These are phyloP conservation scores for Microcebus ravelobensis DNA, from an alignment of 2,113 vertebrate species.

Conservation along the genomic window DNA sequence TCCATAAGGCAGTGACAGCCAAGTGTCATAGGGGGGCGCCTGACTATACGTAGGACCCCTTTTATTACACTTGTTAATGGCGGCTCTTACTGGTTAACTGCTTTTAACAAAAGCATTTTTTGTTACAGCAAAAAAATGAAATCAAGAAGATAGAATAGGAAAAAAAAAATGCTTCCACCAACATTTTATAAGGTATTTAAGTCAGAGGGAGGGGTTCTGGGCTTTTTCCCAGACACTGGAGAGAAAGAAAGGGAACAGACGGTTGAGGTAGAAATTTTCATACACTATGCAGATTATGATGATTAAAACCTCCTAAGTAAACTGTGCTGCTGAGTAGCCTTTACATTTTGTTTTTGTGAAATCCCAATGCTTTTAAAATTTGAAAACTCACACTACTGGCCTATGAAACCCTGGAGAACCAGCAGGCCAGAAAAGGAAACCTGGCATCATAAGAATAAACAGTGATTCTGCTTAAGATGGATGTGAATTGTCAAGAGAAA, in stretches of 20 bases:
- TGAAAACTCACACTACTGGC: conserved; percentile 59
- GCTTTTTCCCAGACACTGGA: neutral
- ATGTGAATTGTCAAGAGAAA: conserved; percentile 72
- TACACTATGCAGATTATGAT: conserved; percentile 59
- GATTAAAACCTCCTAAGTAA: conserved; percentile 68
- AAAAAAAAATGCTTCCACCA: neutral
- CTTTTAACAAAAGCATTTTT: too few species aligned
- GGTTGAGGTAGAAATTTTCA: neutral
- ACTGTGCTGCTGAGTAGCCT: conserved; percentile 54
- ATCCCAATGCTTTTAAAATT: conserved; percentile 65
- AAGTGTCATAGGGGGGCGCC: conserved; percentile 64
- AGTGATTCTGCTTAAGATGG: conserved; percentile 57
- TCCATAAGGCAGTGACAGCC: conserved; percentile 74
- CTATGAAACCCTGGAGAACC: conserved; percentile 35
- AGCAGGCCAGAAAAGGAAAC: conserved; percentile 60
- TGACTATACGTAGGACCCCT: conserved; percentile 72
- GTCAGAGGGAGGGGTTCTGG: neutral
- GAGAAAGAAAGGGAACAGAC: conserved; percentile 23
- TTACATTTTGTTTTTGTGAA: conserved; percentile 57
- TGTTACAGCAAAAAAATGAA: conserved; percentile 35
- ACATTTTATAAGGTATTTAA: conserved; percentile 25
- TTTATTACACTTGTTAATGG: conserved; percentile 70
- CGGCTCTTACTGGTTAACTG: conserved; percentile 69
- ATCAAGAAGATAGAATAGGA: neutral
- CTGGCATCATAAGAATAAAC: conserved; percentile 66